Percentiles rank a stretch among this genome's conserved stretches.
Conservation (phyloP, 2,797 vertebrate species). For the Triplophysa bombifrons region DNA sequence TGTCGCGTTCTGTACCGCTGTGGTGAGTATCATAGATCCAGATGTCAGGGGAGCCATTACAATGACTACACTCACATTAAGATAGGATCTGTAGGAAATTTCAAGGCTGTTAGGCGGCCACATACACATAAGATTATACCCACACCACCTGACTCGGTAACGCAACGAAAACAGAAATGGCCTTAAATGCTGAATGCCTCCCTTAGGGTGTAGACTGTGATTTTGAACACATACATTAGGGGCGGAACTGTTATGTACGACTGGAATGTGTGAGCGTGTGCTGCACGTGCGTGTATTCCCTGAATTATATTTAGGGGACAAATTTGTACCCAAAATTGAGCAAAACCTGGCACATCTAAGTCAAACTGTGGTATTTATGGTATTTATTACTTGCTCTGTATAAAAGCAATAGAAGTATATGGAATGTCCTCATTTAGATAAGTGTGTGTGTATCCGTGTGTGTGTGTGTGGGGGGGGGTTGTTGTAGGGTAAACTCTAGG, state of each 20-base stretch:
- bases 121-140: slow-evolving; percentile 7
- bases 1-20: not conserved
- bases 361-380: too few relatives aligned
- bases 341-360: too few relatives aligned
- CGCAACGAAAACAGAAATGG: not conserved
- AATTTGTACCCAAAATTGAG: too few relatives aligned
- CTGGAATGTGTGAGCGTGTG: not conserved
- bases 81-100: slow-evolving; percentile 31
- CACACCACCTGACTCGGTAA: not conserved
- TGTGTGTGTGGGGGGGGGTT: too few relatives aligned
- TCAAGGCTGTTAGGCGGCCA: slow-evolving; percentile 25
- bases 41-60: not conserved
- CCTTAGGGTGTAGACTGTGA: not conserved
- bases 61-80: not conserved
- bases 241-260: not conserved
- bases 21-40: not conserved
- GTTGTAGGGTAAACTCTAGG: too few relatives aligned
- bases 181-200: not conserved
- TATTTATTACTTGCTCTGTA: not conserved
- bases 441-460: not conserved
- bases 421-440: too few relatives aligned
- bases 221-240: not conserved
- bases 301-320: too few relatives aligned
- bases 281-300: not conserved
- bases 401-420: too few relatives aligned